phyloP scores from a whole-genome alignment of 1,140 invertebrate species.

The Mya arenaria region DNA sequence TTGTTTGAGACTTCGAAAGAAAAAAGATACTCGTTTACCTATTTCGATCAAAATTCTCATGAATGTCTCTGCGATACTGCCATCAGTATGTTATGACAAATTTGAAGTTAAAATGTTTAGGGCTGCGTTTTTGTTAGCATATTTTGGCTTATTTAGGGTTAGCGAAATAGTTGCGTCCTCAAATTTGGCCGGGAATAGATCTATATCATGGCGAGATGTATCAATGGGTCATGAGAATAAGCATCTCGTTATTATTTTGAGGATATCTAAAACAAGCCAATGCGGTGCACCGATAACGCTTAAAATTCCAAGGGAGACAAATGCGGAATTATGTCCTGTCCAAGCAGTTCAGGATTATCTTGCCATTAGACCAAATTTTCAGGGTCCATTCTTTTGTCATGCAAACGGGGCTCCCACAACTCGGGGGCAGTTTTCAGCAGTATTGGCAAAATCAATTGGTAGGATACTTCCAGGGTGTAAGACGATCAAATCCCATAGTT shows the following conservation, averaged over 20 bases:
- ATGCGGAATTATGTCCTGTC: not conserved
- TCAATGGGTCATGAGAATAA: not conserved
- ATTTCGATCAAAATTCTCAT: not conserved
- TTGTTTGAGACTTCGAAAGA: not conserved
- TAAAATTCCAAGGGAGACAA: not conserved
- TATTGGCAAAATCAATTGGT: too few species aligned
- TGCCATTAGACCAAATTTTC: not conserved
- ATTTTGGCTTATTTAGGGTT: constrained; percentile 32
- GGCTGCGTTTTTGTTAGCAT: constrained; percentile 8
- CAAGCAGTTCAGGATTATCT: not conserved
- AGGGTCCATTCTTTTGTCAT: constrained; percentile 17
- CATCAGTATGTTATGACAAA: not conserved
- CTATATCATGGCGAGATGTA: not conserved
- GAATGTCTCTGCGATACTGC: not conserved
- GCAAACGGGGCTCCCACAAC: not conserved
- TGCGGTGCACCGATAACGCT: not conserved
- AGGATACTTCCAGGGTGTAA: too few species aligned
- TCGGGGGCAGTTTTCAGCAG: too few species aligned
- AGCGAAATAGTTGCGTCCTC: constrained; percentile 11
- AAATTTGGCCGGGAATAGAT: too few species aligned
- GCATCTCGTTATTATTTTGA: not conserved
- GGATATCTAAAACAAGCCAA: constrained; percentile 18
- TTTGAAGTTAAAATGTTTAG: constrained; percentile 16
- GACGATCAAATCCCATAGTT: too few species aligned
- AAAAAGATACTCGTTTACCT: not conserved